Base-by-base conservation (phyloP, 2,888 invertebrate species). In the Aphidius colemani region DNA sequence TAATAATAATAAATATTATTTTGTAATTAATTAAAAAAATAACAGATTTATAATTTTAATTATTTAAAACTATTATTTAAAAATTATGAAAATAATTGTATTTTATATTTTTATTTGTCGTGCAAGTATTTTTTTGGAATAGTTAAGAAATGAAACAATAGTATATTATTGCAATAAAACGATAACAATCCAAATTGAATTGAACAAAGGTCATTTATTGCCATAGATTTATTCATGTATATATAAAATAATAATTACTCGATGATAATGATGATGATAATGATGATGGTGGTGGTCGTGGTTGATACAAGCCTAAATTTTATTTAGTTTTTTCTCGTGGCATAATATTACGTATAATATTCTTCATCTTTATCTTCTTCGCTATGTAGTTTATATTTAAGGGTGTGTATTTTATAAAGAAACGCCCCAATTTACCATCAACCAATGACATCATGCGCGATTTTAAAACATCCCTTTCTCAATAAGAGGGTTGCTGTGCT, bases 341-440 rank as follows among this genome's bases (percentile, higher is more conserved):
- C 48, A 46, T 46, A n/a, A 46, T 46, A n/a, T 57, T 7, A 6
- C 48, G 40, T 39, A 50, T 11, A 18, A 41, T 48, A 50, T 50
- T 50, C 59, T 59, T 59, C 50, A 51, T 59, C 51, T 51, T 51
- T 59, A 49, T 59, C 48, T 50, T 10, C 30, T 39, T 46, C 18
- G 10, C 9, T 3, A 13, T 39, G 13, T 7, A 18, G 13, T 18
- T 18, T 18, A 30, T 30, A 30, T 53, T 13, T 55, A 55, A 67
- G 69, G 70, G 70, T 67, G 71, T 69, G 69, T 61, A 67, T 59
- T 51, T 61, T 41, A 51, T 56, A 49, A 53, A 58, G 69, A 59
- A 67, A 67, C 71, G 70, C 71, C 71, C 68, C 68, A 64, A 41
- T 65, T 49, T 53, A 63, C 53, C 45, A 48, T 60, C 66, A 64